Conservation (phyloP, 2,888 invertebrate genomes). For the Stenotaenia linearis region DNA sequence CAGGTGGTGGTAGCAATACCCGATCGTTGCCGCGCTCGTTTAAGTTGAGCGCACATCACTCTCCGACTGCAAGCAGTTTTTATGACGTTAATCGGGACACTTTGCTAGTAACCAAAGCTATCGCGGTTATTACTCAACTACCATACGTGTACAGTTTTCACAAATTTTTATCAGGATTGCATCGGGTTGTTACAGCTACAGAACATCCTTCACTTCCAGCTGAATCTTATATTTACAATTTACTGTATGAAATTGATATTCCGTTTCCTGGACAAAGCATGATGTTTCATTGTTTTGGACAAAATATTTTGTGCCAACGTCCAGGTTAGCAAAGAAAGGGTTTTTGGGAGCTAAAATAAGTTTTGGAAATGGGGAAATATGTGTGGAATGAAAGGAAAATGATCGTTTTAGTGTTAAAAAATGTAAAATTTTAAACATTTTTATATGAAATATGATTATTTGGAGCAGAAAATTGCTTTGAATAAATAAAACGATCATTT, state of each 20-base stretch:
- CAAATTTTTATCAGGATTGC: conserved; percentile 78
- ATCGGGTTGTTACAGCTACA: conserved; percentile 58
- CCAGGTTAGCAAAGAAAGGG: conserved; percentile 37
- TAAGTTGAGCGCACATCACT: conserved; percentile 54
- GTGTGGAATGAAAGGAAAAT: too few relatives aligned
- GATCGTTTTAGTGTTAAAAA: too few relatives aligned
- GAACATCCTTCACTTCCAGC: conserved; percentile 53
- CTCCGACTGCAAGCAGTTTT: conserved; percentile 55
- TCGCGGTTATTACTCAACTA: conserved; percentile 83
- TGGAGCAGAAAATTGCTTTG: too few relatives aligned
- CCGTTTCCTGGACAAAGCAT: conserved; percentile 85
- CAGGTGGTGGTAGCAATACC: conserved; percentile 55
- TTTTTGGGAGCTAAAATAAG: too few relatives aligned
- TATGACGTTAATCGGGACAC: conserved; percentile 92
- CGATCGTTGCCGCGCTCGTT: conserved; percentile 84
- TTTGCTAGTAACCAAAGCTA: conserved; percentile 90
- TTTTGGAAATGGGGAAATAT: too few relatives aligned
- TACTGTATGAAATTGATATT: conserved; percentile 86
- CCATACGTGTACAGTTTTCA: conserved; percentile 83
- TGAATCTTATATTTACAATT: conserved; percentile 91
- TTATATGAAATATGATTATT: too few relatives aligned
- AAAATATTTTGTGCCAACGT: conserved; percentile 43
- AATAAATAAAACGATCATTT: too few relatives aligned
- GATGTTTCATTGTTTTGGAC: conserved; percentile 54
- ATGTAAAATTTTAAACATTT: too few relatives aligned